These are phyloP conservation scores for Helicolenus hilgendorfi DNA, from an alignment of 2,797 vertebrate species.

Conservation along the genomic window DNA sequence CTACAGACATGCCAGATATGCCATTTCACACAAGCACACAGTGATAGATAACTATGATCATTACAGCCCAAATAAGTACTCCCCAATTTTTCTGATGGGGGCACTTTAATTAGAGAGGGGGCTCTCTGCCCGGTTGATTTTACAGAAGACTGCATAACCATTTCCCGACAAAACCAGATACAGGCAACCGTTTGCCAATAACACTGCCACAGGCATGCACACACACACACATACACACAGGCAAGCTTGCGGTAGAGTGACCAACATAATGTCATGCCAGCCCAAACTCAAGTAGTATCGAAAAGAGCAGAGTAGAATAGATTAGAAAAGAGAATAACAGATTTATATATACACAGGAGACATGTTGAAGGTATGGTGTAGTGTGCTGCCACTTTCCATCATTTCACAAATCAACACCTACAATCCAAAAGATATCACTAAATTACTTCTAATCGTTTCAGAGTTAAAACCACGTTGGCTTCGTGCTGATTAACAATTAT, in stretches of 20 bases:
- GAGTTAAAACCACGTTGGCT: neutral
- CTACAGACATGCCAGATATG: neutral
- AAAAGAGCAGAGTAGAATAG: neutral
- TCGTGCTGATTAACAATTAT: slow-evolving; percentile 5
- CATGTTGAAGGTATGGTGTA: neutral
- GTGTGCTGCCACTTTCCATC: neutral
- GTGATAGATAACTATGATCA: slow-evolving; percentile 10
- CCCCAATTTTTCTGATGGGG: neutral
- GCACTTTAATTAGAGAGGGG: slow-evolving; percentile 11
- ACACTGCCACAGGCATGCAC: neutral
- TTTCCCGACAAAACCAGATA: neutral
- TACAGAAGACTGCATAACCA: neutral
- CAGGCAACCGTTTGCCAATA: neutral
- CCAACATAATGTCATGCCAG: neutral
- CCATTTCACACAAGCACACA: neutral
- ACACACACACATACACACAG: neutral
- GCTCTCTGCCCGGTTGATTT: neutral
- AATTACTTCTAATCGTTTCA: neutral
- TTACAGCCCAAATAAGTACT: neutral
- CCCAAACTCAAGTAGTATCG: neutral
- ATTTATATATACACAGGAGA: neutral
- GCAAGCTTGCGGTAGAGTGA: neutral
- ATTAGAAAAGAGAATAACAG: too few relatives aligned
- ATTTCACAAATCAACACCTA: neutral
- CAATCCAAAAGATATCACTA: neutral